These are phyloP conservation scores for Grallaria varia DNA, from an alignment of 2,113 vertebrate genomes.

Conservation along the genomic window DNA sequence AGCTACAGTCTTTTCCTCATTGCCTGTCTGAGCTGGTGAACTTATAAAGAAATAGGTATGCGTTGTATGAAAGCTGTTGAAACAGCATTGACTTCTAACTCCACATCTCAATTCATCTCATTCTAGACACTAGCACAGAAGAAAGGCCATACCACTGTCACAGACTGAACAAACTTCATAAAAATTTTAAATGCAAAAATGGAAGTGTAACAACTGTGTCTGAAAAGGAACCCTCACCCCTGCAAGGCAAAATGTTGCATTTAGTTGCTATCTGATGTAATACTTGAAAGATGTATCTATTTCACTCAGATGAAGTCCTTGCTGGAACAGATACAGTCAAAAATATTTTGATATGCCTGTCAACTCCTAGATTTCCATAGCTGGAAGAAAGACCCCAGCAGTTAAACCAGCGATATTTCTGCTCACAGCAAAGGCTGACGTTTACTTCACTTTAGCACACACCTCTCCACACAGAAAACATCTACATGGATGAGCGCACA, in stretches of 20 bases:
- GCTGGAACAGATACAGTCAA: background rate
- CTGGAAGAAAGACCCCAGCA: background rate
- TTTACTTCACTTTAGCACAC: background rate
- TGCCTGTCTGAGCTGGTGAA: background rate
- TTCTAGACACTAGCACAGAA: background rate
- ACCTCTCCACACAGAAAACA: background rate
- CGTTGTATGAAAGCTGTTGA: background rate
- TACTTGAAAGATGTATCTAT: background rate
- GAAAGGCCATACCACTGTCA: background rate
- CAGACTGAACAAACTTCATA: background rate
- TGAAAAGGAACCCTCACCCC: background rate
- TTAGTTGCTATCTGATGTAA: background rate
- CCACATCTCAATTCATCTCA: background rate
- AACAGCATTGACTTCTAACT: background rate
- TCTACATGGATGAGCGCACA: fast-evolving
- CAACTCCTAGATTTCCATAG: background rate
- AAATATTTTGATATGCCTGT: background rate
- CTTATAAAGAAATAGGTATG: background rate
- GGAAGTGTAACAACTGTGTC: background rate
- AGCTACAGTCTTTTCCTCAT: background rate
- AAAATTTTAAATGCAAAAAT: background rate
- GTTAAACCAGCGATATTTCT: background rate
- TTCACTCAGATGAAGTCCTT: background rate
- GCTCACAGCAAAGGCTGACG: background rate
- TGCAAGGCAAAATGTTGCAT: background rate